These are phyloP conservation scores for Drosophila sucinea DNA, from an alignment of 1,140 invertebrate genomes.

Conservation along the genomic window DNA sequence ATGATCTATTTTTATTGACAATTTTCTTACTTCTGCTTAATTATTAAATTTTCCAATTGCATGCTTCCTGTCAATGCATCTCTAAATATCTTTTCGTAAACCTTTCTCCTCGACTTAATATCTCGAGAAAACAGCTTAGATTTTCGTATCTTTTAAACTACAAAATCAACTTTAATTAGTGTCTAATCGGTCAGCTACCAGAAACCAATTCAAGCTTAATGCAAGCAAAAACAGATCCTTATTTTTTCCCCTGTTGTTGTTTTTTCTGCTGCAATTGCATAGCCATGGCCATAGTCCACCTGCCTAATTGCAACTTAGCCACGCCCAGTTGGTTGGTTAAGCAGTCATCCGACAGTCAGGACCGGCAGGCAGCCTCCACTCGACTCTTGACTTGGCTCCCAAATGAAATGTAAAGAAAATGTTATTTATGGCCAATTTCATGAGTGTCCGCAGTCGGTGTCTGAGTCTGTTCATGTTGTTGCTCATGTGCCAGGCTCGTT, in stretches of 20 bases:
- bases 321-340: constrained; percentile 74
- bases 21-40: neutral
- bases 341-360: constrained; percentile 42
- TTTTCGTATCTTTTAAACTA: neutral
- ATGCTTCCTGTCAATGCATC: neutral
- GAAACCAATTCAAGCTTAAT: constrained; percentile 48
- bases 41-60: neutral
- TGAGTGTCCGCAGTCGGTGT: constrained; percentile 66
- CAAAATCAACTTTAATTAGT: constrained; percentile 71
- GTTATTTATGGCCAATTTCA: constrained; percentile 82
- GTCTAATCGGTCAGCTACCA: constrained; percentile 51
- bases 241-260: neutral
- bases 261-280: neutral
- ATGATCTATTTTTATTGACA: neutral
- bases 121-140: constrained; percentile 13
- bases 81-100: neutral
- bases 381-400: constrained; percentile 44
- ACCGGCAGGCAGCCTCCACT: constrained; percentile 31
- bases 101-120: neutral
- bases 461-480: constrained; percentile 44
- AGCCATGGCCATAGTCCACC: constrained; percentile 6
- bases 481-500: constrained; percentile 45
- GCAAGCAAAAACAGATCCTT: constrained; percentile 57
- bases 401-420: constrained; percentile 82
- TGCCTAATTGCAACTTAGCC: constrained; percentile 78